A percentile compares a stretch with the other conserved stretches of the same genome.
Conservation (phyloP, 2,113 vertebrate genomes). For the Columba janthina region DNA sequence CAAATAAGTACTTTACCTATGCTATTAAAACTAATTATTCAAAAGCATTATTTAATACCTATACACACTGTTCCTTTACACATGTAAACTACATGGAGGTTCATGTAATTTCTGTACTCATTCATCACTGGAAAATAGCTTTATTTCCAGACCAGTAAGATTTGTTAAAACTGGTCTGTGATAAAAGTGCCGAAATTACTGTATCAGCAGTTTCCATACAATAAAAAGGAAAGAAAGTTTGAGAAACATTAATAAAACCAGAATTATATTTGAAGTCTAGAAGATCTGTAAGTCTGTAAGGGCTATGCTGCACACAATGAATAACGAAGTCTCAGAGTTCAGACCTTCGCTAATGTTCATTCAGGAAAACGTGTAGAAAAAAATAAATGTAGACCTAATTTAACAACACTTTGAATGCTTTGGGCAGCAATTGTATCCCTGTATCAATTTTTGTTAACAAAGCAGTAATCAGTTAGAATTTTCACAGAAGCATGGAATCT, state of each 20-base stretch:
- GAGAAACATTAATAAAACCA: neutral
- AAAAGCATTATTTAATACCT: neutral
- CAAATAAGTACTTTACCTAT: neutral
- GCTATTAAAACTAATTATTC: neutral
- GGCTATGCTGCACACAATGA: neutral
- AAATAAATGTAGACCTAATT: neutral
- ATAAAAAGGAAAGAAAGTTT: neutral
- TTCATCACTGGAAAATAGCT: neutral
- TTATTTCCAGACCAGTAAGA: neutral
- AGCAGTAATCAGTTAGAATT: neutral
- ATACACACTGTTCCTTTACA: neutral
- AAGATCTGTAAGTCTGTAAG: neutral
- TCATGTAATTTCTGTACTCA: neutral
- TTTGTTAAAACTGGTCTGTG: neutral
- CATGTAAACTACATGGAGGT: neutral
- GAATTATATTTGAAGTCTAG: neutral
- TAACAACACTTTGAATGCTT: neutral
- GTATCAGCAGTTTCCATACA: neutral
- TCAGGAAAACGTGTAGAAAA: neutral
- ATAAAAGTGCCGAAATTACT: neutral
- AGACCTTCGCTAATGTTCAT: neutral
- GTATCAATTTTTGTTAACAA: neutral
- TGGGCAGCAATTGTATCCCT: neutral
- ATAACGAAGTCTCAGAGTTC: neutral
- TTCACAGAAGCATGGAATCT: neutral